Evolutionary conservation across 2,888 invertebrate genomes (phyloP), one percentile per base, ranked within the genome.

Genomic region (Bombyx huttoni): DNA sequence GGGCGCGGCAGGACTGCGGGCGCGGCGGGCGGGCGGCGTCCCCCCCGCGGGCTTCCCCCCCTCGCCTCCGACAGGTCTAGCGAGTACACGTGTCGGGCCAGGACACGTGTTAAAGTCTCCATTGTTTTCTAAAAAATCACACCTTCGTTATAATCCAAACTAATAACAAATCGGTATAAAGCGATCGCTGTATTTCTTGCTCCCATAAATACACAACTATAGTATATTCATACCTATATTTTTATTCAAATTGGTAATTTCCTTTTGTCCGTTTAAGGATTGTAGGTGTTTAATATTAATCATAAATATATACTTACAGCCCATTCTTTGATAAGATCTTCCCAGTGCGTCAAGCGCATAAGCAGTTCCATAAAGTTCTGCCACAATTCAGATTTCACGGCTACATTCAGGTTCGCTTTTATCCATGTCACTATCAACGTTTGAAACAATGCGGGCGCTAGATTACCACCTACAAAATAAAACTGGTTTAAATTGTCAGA

Each of bases 371-470:
- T 91, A 75, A 98, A 97, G 73, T 95, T 94, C 83, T 98, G 97
- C 98, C 98, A 99, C 48, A 98, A 84, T 66, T 96, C 94, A 7
- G 93, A 90, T 53, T 95, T 94, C 55, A 98, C 96, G 5, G 94
- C 92, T 7, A 98, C 98, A 77, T 98, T 97, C 63, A 98, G 90
- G 81, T 98, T 98, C 0, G 98, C 98, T 70, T 98, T 96, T 64
- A 98, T 98, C 98, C 98, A 98, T 3, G 98, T 98, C 58, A 98
- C 98, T 61, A 98, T 97, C 50, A 98, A 86, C 0, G 98, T 98
- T 91, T 98, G 94, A 67, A 96, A 95, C 61, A 96, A 91, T 0
- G 96, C 96, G 24, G 95, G 95, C 7, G 96, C 96, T 56, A 96
- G 83, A 69, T 94, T 94, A 35, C 94, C 94, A 46, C 94, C 94